These are phyloP conservation scores for Delia radicum DNA, from an alignment of 1,140 invertebrate species.

Conservation along the genomic window DNA sequence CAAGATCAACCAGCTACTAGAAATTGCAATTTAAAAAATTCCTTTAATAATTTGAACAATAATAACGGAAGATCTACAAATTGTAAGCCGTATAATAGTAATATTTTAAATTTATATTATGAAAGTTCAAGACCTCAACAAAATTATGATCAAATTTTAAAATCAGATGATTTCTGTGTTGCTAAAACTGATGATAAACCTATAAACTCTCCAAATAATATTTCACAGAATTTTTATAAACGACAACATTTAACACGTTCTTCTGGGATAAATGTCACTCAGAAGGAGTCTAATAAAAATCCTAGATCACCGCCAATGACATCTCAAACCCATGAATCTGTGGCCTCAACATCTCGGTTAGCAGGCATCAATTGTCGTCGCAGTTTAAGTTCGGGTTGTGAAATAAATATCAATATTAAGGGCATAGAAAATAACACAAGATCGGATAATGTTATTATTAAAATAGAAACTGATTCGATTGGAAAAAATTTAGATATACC, in stretches of 20 bases:
- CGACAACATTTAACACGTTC: too few relatives aligned
- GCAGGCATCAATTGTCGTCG: neutral
- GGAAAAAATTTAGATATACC: neutral
- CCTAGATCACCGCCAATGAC: neutral
- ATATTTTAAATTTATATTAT: neutral
- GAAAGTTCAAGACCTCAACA: neutral
- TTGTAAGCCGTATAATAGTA: neutral
- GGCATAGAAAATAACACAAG: constrained; percentile 23
- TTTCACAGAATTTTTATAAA: neutral
- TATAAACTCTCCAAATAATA: neutral
- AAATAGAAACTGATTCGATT: constrained; percentile 31
- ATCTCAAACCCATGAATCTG: neutral
- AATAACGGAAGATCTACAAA: too few relatives aligned
- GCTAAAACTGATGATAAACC: neutral
- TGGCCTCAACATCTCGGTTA: neutral
- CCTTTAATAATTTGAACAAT: too few relatives aligned
- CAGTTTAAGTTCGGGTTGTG: constrained; percentile 35
- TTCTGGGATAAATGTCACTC: neutral
- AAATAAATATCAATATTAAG: constrained; percentile 46
- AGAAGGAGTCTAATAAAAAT: neutral
- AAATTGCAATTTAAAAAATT: neutral
- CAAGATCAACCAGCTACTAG: constrained; percentile 27
- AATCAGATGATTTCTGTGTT: too few relatives aligned
- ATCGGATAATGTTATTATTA: constrained; percentile 37
- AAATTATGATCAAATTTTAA: too few relatives aligned